phyloP scores from a whole-genome alignment of 1,140 invertebrate species.

The Coelopa frigida region DNA sequence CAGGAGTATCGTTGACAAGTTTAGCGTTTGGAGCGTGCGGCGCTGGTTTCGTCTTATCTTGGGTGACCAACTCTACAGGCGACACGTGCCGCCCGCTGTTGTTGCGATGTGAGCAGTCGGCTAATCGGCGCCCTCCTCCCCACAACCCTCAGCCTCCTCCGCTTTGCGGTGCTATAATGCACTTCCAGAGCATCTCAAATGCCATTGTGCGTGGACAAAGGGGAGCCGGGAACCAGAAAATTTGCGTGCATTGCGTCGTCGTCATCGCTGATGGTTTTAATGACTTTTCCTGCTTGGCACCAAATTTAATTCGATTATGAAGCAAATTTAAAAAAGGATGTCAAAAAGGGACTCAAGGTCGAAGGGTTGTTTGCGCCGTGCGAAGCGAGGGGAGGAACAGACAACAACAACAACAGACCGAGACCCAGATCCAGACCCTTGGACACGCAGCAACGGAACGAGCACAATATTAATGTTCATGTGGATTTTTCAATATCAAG shows the following conservation, averaged over 20 bases:
- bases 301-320: slow-evolving; percentile 43
- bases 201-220: background rate
- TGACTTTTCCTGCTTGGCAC: slow-evolving; percentile 31
- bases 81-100: slow-evolving; percentile 25
- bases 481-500: too few species aligned
- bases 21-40: slow-evolving; percentile 32
- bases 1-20: too few species aligned
- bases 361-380: background rate
- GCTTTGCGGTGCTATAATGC: too few species aligned
- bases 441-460: too few species aligned
- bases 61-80: slow-evolving; percentile 29
- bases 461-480: too few species aligned
- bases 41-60: slow-evolving; percentile 41
- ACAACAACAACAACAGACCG: too few species aligned
- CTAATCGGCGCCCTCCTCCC: too few species aligned
- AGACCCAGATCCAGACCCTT: too few species aligned
- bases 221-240: slow-evolving; percentile 25
- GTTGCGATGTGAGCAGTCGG: slow-evolving; percentile 3
- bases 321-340: slow-evolving; percentile 5
- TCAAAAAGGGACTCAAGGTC: too few species aligned
- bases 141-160: too few species aligned
- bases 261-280: slow-evolving; percentile 24
- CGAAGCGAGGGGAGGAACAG: too few species aligned
- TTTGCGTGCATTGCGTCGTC: slow-evolving; percentile 37
- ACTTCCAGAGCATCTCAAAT: too few species aligned